These are phyloP conservation scores for Strigamia transsilvanica DNA, from an alignment of 2,888 invertebrate genomes.

Conservation along the genomic window DNA sequence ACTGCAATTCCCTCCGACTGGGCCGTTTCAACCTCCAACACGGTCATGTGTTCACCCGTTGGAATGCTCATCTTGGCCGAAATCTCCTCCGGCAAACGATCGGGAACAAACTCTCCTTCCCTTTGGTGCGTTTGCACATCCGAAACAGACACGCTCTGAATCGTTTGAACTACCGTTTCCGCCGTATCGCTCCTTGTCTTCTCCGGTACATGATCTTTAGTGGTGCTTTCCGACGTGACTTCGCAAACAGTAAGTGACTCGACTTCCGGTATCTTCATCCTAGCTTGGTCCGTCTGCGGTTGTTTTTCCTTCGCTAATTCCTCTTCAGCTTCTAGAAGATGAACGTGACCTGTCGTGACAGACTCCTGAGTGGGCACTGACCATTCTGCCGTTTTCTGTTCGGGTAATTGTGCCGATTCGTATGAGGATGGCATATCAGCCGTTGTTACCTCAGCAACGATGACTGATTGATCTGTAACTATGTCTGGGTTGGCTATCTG, in stretches of 20 bases:
- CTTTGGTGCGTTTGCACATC: conserved; percentile 52
- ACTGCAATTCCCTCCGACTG: conserved; percentile 49
- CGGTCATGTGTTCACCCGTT: conserved; percentile 54
- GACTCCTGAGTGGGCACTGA: conserved; percentile 51
- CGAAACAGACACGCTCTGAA: conserved; percentile 50
- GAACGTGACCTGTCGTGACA: not conserved
- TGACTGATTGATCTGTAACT: conserved; percentile 54
- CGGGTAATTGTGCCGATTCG: conserved; percentile 55
- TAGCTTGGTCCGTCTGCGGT: conserved; percentile 51
- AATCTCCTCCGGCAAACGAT: conserved; percentile 39
- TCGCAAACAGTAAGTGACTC: conserved; percentile 58
- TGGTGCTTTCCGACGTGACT: conserved; percentile 56
- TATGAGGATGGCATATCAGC: conserved; percentile 55
- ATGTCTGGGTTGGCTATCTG: conserved; percentile 54
- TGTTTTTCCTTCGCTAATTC: not conserved
- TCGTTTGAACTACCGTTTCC: conserved; percentile 50
- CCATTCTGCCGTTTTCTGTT: conserved; percentile 53
- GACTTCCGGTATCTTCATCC: conserved; percentile 48
- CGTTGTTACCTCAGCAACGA: conserved; percentile 55
- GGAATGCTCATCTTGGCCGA: conserved; percentile 54
- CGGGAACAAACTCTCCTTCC: conserved; percentile 54
- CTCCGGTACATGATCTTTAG: conserved; percentile 53
- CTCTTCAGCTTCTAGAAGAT: conserved; percentile 28
- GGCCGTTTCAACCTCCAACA: conserved; percentile 53
- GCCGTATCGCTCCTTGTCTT: conserved; percentile 52